A percentile compares a stretch with the other conserved stretches of the same genome.
phyloP scores from a whole-genome alignment of 2,113 vertebrate genomes.

The Neolamprologus fasciatus region DNA sequence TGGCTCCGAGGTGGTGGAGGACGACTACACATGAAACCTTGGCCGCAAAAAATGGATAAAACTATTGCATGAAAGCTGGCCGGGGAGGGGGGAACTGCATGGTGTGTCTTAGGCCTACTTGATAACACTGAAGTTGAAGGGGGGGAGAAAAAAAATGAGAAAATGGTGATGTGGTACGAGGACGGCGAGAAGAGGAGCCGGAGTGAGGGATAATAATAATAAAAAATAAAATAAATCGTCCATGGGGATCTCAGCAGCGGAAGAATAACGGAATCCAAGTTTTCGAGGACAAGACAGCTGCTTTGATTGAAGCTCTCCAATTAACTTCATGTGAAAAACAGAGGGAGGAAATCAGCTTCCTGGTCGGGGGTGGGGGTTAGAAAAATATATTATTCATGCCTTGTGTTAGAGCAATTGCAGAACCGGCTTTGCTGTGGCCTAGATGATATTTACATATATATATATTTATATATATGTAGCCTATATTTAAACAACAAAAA shows the following conservation, averaged over 20 bases:
- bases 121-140: constrained; percentile 58
- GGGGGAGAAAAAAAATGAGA: neutral
- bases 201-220: constrained; percentile 37
- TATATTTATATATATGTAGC: neutral
- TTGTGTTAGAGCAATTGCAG: constrained; percentile 50
- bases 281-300: constrained; percentile 38
- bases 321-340: constrained; percentile 66
- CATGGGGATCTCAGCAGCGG: constrained; percentile 37
- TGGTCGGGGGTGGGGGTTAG: constrained; percentile 45
- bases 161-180: constrained; percentile 70
- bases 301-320: constrained; percentile 51
- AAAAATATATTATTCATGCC: constrained; percentile 64
- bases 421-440: constrained; percentile 59
- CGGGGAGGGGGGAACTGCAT: constrained; percentile 1
- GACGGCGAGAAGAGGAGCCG: constrained; percentile 39
- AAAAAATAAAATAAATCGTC: neutral
- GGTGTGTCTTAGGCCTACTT: constrained; percentile 48
- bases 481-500: neutral
- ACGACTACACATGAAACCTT: constrained; percentile 33
- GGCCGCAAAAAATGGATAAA: constrained; percentile 62
- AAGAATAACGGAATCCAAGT: constrained; percentile 57
- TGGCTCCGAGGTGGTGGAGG: constrained; percentile 59
- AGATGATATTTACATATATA: constrained; percentile 47
- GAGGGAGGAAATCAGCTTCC: constrained; percentile 70
- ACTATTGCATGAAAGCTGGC: constrained; percentile 61